Percentiles rank a stretch among this genome's conserved stretches.
These are phyloP conservation scores for Smutsia gigantea DNA, from an alignment of 2,797 vertebrate genomes.

Conservation along the genomic window DNA sequence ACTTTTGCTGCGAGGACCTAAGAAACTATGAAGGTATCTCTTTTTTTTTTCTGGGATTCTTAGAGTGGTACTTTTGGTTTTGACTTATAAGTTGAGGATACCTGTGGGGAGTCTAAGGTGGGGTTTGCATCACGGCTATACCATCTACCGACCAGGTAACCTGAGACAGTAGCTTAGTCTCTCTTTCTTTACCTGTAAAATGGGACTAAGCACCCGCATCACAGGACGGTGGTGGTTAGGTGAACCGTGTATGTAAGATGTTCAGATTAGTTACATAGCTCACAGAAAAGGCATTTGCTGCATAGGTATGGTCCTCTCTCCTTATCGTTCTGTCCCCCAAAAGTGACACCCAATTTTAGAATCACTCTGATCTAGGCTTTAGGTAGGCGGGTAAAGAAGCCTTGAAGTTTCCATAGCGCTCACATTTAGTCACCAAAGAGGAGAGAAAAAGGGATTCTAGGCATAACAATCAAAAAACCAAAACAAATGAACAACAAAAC, in stretches of 20 bases:
- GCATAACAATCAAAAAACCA: neutral
- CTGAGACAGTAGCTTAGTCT: neutral
- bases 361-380: neutral
- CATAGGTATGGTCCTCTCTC: neutral
- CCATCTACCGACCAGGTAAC: neutral
- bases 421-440: neutral
- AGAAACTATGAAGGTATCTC: neutral
- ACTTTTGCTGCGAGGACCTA: neutral
- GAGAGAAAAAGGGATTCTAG: neutral
- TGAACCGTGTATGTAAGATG: neutral
- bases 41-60: neutral
- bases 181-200: neutral
- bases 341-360: neutral
- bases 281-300: neutral
- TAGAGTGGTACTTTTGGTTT: neutral
- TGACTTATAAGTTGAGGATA: neutral
- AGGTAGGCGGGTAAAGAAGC: neutral
- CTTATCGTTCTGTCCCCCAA: neutral
- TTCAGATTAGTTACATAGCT: neutral
- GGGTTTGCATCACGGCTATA: neutral
- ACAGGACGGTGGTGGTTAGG: neutral
- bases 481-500: neutral
- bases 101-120: neutral
- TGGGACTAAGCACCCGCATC: neutral
- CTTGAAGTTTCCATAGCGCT: neutral